Conservation (phyloP, 2,797 vertebrate species). For the Calcarius lapponicus region DNA sequence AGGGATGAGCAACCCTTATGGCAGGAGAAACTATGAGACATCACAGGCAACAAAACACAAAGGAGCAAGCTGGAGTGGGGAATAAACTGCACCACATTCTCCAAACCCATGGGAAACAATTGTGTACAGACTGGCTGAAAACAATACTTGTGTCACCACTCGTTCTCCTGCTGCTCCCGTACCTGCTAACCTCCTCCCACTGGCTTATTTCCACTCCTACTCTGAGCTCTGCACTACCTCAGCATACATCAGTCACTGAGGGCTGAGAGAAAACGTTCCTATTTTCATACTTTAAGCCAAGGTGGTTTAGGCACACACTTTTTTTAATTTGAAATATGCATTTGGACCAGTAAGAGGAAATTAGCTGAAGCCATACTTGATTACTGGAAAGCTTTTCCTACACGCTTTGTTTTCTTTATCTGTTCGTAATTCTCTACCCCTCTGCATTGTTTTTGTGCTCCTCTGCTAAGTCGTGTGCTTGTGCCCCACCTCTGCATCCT, state of each 20-base stretch:
- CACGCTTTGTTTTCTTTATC: conserved; percentile 1
- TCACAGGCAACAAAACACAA: neutral
- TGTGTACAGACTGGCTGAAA: neutral
- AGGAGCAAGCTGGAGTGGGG: neutral
- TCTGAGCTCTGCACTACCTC: neutral
- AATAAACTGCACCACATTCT: neutral
- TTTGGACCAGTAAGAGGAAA: neutral
- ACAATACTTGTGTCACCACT: accelerated
- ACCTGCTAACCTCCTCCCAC: neutral
- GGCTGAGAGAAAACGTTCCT: neutral
- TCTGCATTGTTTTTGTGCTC: neutral
- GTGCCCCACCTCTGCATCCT: conserved; percentile 10
- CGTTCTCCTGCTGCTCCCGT: neutral
- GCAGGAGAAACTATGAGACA: neutral
- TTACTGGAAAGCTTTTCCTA: neutral
- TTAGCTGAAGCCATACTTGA: neutral
- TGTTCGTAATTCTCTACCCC: neutral
- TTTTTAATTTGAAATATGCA: neutral
- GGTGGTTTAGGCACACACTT: neutral
- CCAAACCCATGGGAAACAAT: neutral
- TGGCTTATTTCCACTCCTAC: neutral
- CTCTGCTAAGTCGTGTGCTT: neutral
- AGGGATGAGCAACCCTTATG: neutral
- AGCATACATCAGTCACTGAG: neutral
- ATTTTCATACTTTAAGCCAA: neutral